Evolutionary conservation across 2,113 vertebrate species (phyloP), one percentile per base, ranked within the genome.

Genomic region (Nerophis lumbriciformis): DNA sequence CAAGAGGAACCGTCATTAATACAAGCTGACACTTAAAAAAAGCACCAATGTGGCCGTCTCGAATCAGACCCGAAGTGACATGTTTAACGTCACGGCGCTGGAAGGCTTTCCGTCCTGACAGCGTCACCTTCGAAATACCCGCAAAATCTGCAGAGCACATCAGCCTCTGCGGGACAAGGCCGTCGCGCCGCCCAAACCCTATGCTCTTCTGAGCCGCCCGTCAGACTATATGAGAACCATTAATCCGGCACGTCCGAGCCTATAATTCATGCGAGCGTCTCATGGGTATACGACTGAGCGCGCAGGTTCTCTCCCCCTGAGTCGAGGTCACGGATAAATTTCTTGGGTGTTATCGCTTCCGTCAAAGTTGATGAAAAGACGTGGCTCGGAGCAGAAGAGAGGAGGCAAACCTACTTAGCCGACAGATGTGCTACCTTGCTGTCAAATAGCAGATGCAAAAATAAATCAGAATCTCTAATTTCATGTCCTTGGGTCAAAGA

Each of bases 181-280:
- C 47, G 65, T 82, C 66, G 78, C 61, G 69, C 68, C 47, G 61
- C 58, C 60, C 59, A 72, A 69, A 38, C 57, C 68, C 61, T 48
- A 58, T 62, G 56, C 59, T 53, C 44, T 70, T 70, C 63, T 59
- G 28, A 48, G 60, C 36, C 70, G 59, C 75, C 72, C 59, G 59
- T 78, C 65, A 37, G 48, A 54, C 71, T 79, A 83, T 77, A 76
- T 83, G 81, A 83, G 61, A 68, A 39, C 63, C 58, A 73, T 82
- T 76, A 75, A 64, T 61, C 50, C 76, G 56, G 81, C 37, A 69
- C 61, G 65, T 72, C 78, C 44, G 37, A 53, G 56, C 53, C 39
- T 37, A 57, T 80, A 71, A 68, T 67, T 78, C 66, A 79, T 65
- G 68, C 53, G 8, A 61, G 58, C 57, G 44, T 68, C 66, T 66